Evolutionary conservation across 2,888 invertebrate species (phyloP).

Genomic region (Lucinisca nassula): DNA sequence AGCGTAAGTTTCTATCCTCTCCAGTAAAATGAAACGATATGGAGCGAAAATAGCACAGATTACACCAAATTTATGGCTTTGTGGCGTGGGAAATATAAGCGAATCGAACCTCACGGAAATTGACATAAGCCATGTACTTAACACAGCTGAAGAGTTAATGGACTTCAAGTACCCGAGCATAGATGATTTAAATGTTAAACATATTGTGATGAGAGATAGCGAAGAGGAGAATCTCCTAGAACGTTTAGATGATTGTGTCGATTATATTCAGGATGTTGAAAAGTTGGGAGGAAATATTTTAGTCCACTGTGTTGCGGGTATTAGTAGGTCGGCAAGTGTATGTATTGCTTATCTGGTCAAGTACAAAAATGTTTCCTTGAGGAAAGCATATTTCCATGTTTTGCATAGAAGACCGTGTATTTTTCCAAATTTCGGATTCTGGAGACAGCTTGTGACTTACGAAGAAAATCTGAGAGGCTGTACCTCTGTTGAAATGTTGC

Average conservation of each 20-base stretch:
- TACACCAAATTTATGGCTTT: slow-evolving; percentile 71
- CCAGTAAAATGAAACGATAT: slow-evolving; percentile 40
- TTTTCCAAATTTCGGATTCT: slow-evolving; percentile 78
- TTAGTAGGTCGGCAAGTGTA: slow-evolving; percentile 80
- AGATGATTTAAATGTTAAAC: slow-evolving; percentile 45
- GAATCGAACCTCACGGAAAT: slow-evolving; percentile 57
- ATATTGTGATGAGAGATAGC: slow-evolving; percentile 73
- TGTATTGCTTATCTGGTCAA: slow-evolving; percentile 79
- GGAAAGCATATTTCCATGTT: slow-evolving; percentile 74
- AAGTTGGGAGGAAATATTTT: slow-evolving; percentile 70
- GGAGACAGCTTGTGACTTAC: slow-evolving; percentile 74
- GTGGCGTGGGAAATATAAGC: slow-evolving; percentile 73
- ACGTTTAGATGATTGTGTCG: slow-evolving; percentile 75
- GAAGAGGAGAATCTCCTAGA: slow-evolving; percentile 71
- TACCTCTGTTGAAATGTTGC: slow-evolving; percentile 74
- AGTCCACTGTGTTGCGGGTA: slow-evolving; percentile 80
- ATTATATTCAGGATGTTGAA: slow-evolving; percentile 66
- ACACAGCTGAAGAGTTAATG: slow-evolving; percentile 75
- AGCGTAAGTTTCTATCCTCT: not conserved
- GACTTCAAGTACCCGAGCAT: slow-evolving; percentile 69
- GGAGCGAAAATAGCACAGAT: slow-evolving; percentile 64
- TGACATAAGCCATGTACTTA: slow-evolving; percentile 76
- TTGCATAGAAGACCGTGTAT: slow-evolving; percentile 70
- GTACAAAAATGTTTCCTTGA: slow-evolving; percentile 66
- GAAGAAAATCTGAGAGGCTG: slow-evolving; percentile 68